phyloP scores from a whole-genome alignment of 2,113 vertebrate species.

The Calidris pygmaea region DNA sequence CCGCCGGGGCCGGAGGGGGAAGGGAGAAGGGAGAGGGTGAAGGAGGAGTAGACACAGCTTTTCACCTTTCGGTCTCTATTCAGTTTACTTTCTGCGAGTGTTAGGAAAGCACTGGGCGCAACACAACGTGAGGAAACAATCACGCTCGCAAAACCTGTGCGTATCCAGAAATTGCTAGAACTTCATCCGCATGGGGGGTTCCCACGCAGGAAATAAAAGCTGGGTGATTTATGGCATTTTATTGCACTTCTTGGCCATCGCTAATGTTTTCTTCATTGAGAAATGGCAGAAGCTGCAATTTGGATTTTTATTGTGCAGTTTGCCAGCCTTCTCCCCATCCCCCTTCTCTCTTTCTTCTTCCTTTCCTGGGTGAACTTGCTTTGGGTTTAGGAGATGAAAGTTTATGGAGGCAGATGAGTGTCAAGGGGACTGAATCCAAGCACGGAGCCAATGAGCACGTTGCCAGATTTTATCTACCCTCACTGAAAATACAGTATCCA shows the following conservation, averaged over 20 bases:
- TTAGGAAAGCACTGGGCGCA: slow-evolving; percentile 26
- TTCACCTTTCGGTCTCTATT: slow-evolving; percentile 27
- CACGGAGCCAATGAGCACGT: slow-evolving; percentile 47
- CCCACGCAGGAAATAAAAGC: slow-evolving; percentile 61
- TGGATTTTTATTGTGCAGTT: slow-evolving; percentile 70
- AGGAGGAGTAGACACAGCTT: not conserved
- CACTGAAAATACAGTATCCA: slow-evolving; percentile 65
- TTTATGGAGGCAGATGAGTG: slow-evolving; percentile 67
- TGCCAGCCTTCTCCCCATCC: not conserved
- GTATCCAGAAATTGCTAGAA: slow-evolving; percentile 37
- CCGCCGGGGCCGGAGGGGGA: not conserved
- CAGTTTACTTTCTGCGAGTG: not conserved
- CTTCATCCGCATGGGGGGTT: slow-evolving; percentile 24
- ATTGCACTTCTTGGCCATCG: slow-evolving; percentile 66
- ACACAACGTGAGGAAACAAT: slow-evolving; percentile 48
- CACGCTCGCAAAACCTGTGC: slow-evolving; percentile 42
- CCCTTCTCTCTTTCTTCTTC: slow-evolving; percentile 21
- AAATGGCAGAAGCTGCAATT: slow-evolving; percentile 72
- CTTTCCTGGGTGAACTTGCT: slow-evolving; percentile 70
- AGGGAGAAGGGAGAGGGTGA: not conserved
- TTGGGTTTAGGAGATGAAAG: slow-evolving; percentile 71
- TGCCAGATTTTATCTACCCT: slow-evolving; percentile 71
- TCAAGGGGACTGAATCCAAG: slow-evolving; percentile 59
- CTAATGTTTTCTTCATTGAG: slow-evolving; percentile 75
- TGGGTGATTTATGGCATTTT: slow-evolving; percentile 70